Percentiles rank a stretch among this genome's conserved stretches.
Conservation (phyloP, 2,888 invertebrate species). For the Anorthoa munda region DNA sequence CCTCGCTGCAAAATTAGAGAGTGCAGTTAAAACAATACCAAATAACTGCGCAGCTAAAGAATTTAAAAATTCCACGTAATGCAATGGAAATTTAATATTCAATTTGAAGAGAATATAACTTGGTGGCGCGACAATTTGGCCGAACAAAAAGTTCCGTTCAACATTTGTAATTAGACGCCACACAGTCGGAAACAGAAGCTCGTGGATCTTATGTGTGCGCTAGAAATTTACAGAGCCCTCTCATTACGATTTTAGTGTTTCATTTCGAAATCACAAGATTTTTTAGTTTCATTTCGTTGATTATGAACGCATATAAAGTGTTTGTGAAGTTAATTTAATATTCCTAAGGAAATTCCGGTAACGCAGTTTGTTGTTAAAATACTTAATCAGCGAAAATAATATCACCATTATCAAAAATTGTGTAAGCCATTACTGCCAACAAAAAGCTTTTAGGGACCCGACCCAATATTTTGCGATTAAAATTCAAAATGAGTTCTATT, state of each 20-base stretch:
- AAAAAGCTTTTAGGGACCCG: conserved; percentile 60
- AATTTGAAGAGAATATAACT: conserved; percentile 84
- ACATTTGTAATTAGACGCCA: conserved; percentile 86
- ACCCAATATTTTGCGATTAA: conserved; percentile 66
- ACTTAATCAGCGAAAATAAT: conserved; percentile 25
- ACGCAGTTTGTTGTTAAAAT: conserved; percentile 11
- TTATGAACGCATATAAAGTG: neutral
- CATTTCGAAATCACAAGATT: conserved; percentile 12
- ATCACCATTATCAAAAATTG: conserved; percentile 46
- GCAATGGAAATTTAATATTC: conserved; percentile 81
- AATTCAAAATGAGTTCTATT: conserved; percentile 68
- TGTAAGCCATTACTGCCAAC: conserved; percentile 57
- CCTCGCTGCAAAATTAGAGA: conserved; percentile 44
- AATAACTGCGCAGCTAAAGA: conserved; percentile 63
- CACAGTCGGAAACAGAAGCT: conserved; percentile 69
- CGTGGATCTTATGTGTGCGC: conserved; percentile 70
- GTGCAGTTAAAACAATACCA: conserved; percentile 59
- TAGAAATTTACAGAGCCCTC: conserved; percentile 65
- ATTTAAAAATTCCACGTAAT: conserved; percentile 70
- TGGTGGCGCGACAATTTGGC: conserved; percentile 82
- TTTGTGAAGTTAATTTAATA: neutral
- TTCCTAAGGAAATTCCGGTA: neutral
- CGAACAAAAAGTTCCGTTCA: conserved; percentile 84
- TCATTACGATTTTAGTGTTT: conserved; percentile 23
- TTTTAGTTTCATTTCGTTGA: conserved; percentile 1